Conservation (phyloP, 1,140 invertebrate species). For the Sogatella furcifera region DNA sequence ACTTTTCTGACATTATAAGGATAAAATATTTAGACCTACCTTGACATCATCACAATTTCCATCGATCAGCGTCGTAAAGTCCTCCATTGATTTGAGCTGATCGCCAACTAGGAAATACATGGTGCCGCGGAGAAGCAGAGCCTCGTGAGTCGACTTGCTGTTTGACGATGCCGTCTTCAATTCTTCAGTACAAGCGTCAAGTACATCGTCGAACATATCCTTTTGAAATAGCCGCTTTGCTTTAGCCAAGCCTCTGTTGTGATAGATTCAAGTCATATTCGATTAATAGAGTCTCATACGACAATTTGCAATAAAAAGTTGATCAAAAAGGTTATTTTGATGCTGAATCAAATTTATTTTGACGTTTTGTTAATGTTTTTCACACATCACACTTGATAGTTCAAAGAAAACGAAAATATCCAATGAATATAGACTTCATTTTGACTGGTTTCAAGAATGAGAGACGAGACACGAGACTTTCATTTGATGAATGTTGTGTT, state of each 20-base stretch:
- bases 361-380: no score
- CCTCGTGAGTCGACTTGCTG: conserved; percentile 42
- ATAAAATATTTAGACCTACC: conserved; percentile 22
- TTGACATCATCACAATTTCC: conserved; percentile 41
- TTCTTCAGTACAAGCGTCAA: conserved; percentile 69
- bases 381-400: no score
- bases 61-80: conserved; percentile 29
- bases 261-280: background rate
- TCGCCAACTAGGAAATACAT: conserved; percentile 68
- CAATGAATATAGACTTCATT: no score
- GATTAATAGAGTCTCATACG: no score
- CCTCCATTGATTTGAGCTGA: conserved; percentile 54
- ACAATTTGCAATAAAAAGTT: no score
- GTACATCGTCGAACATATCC: conserved; percentile 65
- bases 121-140: conserved; percentile 66
- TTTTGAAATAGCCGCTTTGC: conserved; percentile 53
- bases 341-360: no score
- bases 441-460: no score
- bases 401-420: no score
- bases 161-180: conserved; percentile 39
- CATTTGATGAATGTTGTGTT: no score
- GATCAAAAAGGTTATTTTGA: no score
- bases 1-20: background rate
- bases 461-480: no score
- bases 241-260: conserved; percentile 44